Percentiles rank a stretch among this genome's conserved stretches.
Conservation (phyloP, 2,113 vertebrate genomes). For the Dipodomys spectabilis region DNA sequence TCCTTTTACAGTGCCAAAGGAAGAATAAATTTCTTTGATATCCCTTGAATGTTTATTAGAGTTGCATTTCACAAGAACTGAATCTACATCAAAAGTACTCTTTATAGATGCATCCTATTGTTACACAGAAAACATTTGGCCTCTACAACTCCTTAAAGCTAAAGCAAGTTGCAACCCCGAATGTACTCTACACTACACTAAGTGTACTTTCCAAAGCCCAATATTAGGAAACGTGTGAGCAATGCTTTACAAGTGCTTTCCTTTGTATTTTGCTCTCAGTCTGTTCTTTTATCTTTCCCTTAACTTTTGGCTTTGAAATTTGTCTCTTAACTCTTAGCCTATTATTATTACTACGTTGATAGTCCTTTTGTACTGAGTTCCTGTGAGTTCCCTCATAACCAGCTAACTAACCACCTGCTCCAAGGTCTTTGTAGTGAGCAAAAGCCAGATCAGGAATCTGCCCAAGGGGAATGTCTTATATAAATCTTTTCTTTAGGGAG, state of each 20-base stretch:
- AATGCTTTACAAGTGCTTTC: background rate
- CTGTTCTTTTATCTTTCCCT: background rate
- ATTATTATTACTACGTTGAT: background rate
- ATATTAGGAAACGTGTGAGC: background rate
- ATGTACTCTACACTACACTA: background rate
- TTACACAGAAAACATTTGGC: background rate
- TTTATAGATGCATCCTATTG: background rate
- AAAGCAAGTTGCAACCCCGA: background rate
- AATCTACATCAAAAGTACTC: background rate
- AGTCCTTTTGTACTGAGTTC: background rate
- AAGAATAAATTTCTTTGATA: background rate
- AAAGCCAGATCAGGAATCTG: background rate
- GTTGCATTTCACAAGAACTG: background rate
- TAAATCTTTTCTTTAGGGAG: slow-evolving; percentile 1
- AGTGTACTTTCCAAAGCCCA: background rate
- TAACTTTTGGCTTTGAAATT: slow-evolving; percentile 39
- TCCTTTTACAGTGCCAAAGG: background rate
- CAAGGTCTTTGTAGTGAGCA: background rate
- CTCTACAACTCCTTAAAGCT: background rate
- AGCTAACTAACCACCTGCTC: background rate
- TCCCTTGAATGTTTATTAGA: background rate
- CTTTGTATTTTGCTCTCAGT: slow-evolving; percentile 20
- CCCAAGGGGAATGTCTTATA: background rate
- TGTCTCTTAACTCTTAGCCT: background rate
- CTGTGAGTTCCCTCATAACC: background rate